Percentiles rank a stretch among this genome's conserved stretches.
Conservation (phyloP, 2,888 invertebrate species). For the Marronus borbonicus region DNA sequence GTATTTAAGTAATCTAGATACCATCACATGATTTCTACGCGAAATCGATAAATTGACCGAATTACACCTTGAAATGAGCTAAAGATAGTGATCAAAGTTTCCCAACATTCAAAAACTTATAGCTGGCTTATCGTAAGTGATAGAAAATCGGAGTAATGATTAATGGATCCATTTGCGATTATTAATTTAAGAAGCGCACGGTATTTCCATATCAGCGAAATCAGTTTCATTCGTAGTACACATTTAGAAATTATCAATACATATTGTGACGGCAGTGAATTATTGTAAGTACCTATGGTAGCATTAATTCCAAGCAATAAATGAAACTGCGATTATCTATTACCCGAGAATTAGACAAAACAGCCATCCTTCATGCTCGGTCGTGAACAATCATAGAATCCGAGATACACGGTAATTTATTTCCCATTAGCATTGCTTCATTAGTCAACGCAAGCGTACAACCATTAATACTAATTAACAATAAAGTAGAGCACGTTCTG, state of each 20-base stretch:
- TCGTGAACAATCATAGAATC: not conserved
- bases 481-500: constrained; percentile 8
- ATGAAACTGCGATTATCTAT: not conserved
- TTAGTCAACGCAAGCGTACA: constrained; percentile 2
- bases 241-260: not conserved
- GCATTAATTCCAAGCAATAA: constrained; percentile 1
- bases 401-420: constrained; percentile 22
- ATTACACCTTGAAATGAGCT: no score
- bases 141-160: no score
- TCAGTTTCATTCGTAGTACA: no score
- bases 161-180: no score
- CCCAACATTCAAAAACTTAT: no score
- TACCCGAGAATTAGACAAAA: constrained; percentile 16
- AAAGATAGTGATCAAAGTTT: no score
- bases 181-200: no score
- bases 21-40: no score
- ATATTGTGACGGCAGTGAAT: not conserved
- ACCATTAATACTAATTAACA: constrained; percentile 22
- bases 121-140: no score
- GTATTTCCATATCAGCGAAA: no score
- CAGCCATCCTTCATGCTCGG: not conserved
- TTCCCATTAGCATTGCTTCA: constrained; percentile 32
- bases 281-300: not conserved
- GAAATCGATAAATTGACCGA: no score
- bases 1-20: no score